These are phyloP conservation scores for Acinonyx jubatus DNA, from an alignment of 2,113 vertebrate genomes.

Conservation along the genomic window DNA sequence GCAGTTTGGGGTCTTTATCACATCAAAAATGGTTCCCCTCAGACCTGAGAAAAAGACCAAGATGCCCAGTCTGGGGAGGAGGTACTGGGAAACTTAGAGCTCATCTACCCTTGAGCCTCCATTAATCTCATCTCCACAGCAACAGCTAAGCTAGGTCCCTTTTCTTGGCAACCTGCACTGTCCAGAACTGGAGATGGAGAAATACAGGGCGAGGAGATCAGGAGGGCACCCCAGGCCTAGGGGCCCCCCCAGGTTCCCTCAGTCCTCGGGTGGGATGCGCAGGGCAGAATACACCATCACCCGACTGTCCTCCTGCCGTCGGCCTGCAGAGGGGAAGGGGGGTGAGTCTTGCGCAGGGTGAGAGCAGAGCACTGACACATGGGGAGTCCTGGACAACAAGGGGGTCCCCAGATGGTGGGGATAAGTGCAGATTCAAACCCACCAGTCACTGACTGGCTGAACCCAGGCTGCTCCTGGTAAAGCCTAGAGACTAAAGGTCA, in stretches of 20 bases:
- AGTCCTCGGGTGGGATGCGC: slow-evolving; percentile 85
- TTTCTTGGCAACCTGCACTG: slow-evolving; percentile 75
- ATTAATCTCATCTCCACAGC: slow-evolving; percentile 56
- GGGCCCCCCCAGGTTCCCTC: slow-evolving; percentile 75
- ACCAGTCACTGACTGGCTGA: slow-evolving; percentile 68
- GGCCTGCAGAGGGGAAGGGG: slow-evolving; percentile 81
- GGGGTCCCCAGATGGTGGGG: slow-evolving; percentile 66
- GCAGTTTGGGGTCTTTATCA: slow-evolving; percentile 72
- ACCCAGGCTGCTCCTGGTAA: slow-evolving; percentile 58
- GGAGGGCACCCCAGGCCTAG: slow-evolving; percentile 75
- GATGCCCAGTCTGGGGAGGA: slow-evolving; percentile 57
- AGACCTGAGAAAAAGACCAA: slow-evolving; percentile 77
- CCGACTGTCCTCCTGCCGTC: slow-evolving; percentile 80
- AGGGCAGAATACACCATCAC: slow-evolving; percentile 86
- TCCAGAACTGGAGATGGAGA: slow-evolving; percentile 80
- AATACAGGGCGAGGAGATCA: slow-evolving; percentile 77
- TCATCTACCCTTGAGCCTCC: slow-evolving; percentile 41
- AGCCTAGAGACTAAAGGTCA: slow-evolving; percentile 61
- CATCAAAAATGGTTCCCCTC: slow-evolving; percentile 68
- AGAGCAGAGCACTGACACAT: slow-evolving; percentile 64
- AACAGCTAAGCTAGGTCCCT: slow-evolving; percentile 69
- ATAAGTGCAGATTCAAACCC: slow-evolving; percentile 42
- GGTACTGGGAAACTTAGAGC: slow-evolving; percentile 48
- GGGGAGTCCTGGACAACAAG: slow-evolving; percentile 33
- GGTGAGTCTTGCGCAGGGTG: slow-evolving; percentile 59